Percentiles rank a stretch among this genome's conserved stretches.
phyloP scores from a whole-genome alignment of 1,140 invertebrate species.

The Pinna nobilis region DNA sequence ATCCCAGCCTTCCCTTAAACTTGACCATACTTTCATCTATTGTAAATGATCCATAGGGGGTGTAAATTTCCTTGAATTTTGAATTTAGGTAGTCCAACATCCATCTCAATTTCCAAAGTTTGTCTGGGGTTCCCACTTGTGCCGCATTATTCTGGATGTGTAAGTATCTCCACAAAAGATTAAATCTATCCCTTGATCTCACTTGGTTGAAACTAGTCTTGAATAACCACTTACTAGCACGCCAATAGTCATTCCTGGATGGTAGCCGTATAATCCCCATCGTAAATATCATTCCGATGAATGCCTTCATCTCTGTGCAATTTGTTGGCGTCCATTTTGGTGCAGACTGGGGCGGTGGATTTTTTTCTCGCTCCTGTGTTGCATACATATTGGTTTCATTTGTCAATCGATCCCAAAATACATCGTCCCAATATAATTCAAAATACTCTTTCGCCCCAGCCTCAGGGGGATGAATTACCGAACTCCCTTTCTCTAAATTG shows the following conservation, averaged over 20 bases:
- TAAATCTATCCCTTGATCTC: too few species aligned
- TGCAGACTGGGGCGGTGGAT: background rate
- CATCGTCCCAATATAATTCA: background rate
- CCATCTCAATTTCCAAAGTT: background rate
- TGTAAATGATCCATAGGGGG: background rate
- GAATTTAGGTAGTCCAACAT: background rate
- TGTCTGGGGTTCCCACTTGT: background rate
- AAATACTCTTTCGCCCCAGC: background rate
- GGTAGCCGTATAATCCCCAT: conserved; percentile 18
- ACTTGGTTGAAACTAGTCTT: too few species aligned
- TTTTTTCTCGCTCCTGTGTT: conserved; percentile 3
- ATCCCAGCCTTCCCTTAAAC: conserved; percentile 64
- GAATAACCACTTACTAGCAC: background rate
- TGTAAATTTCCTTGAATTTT: background rate
- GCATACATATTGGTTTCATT: conserved; percentile 16
- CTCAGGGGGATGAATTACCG: background rate
- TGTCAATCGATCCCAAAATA: background rate
- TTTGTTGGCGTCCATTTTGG: conserved; percentile 3
- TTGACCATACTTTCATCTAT: conserved; percentile 71
- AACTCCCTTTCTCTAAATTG: background rate
- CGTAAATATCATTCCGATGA: conserved; percentile 8
- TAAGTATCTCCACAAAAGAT: conserved; percentile 10
- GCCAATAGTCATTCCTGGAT: conserved; percentile 5
- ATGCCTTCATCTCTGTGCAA: background rate
- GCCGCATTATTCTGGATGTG: background rate